Evolutionary conservation across 2,888 invertebrate genomes (phyloP).

Genomic region (Drosophila planitibia): DNA sequence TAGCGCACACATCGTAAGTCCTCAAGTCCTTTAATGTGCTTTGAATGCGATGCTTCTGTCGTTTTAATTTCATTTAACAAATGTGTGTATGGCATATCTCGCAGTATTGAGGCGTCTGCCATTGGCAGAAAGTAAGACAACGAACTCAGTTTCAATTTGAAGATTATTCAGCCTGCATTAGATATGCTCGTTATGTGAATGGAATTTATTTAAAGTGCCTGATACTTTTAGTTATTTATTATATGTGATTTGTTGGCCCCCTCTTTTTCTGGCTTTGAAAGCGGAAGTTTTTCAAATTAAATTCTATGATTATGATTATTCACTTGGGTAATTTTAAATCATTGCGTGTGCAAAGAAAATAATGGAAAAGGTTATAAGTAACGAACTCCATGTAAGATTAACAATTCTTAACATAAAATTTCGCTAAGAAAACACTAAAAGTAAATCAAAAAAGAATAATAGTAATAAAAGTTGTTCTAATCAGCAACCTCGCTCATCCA

Average conservation of each 20-base stretch:
- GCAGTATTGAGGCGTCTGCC: conserved; percentile 35
- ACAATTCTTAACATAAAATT: neutral
- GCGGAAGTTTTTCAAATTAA: neutral
- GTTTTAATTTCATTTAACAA: conserved; percentile 67
- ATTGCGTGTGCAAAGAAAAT: neutral
- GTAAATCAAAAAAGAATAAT: neutral
- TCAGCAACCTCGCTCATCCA: conserved; percentile 38
- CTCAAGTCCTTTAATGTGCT: conserved; percentile 53
- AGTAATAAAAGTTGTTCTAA: conserved; percentile 29
- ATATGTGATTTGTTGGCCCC: neutral
- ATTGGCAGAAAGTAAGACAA: conserved; percentile 49
- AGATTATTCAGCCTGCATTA: conserved; percentile 41
- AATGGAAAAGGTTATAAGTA: neutral
- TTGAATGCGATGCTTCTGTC: conserved; percentile 65
- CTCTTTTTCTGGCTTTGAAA: neutral
- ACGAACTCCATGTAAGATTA: neutral
- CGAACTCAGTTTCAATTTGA: conserved; percentile 36
- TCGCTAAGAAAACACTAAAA: neutral
- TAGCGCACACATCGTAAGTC: conserved; percentile 54
- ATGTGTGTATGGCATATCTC: conserved; percentile 32
- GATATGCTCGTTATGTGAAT: conserved; percentile 12
- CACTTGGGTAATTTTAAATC: neutral
- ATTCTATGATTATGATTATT: neutral
- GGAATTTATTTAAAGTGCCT: conserved; percentile 31
- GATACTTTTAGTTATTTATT: conserved; percentile 15